Evolutionary conservation across 2,797 vertebrate species (phyloP), one percentile per base, ranked within the genome.

Genomic region (Merluccius polli): DNA sequence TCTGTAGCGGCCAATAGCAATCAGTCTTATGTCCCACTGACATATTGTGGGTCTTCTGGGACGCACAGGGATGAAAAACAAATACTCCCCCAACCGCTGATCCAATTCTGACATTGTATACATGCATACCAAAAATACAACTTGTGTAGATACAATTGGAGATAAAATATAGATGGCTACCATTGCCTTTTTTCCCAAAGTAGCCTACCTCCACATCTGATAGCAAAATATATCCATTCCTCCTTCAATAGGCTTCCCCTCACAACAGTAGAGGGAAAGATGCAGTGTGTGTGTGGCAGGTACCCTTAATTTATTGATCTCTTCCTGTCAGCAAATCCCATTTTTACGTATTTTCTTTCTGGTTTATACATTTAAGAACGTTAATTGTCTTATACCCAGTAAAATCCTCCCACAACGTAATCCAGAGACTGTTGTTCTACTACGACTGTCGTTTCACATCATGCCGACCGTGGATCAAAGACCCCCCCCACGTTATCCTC

Each of bases 31-130:
- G 36, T 71, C 75, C 72, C 80, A 86, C 75, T 82, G 87, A 74
- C 82, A 83, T 77, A 12, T 32, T 82, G 36, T 38, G 36, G 80
- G 79, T 83, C 82, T 84, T 84, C 78, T 73, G 74, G 68, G 73
- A 16, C 70, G 73, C 71, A 70, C 70, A 18, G 72, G 35, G 32
- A 73, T 73, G 29, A 38, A 78, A 79, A 85, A 59, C 73, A 48
- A 63, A 38, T 74, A 72, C 35, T 73, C 29, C 1, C 59, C 75
- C 36, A 52, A 3, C 11, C 36, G 4, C 6, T 38, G 6, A 38
- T 38, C 36, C 1, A 38, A 38, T 38, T 38, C 36, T 8, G 36
- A 38, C 6, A 8, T 12, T 38, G 36, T 38, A 12, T 12, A 35
- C 33, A 8, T 35, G 33, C 36, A 38, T 38, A 38, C 36, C 36